Evolutionary conservation across 2,888 invertebrate genomes (phyloP).

Genomic region (Cheiracanthium punctorium): DNA sequence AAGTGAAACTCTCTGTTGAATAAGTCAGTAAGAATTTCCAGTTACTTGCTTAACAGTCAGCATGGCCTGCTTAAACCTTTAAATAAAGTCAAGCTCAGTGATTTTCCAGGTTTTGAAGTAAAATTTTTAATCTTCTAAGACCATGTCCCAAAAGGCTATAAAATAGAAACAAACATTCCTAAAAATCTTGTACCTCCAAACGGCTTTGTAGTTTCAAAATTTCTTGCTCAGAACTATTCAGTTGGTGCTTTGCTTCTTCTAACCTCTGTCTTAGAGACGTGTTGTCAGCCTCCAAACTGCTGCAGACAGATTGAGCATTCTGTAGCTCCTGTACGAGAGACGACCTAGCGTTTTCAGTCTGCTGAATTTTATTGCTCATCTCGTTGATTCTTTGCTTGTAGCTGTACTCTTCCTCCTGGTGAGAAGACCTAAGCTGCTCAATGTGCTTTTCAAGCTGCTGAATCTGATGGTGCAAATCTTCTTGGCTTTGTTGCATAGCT

Average conservation of each 20-base stretch:
- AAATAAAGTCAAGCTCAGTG: no score
- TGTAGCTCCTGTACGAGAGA: slow-evolving; percentile 71
- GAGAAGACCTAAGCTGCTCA: slow-evolving; percentile 64
- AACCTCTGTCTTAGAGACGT: slow-evolving; percentile 74
- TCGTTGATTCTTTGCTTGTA: slow-evolving; percentile 76
- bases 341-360: slow-evolving; percentile 63
- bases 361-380: slow-evolving; percentile 78
- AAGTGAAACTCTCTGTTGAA: no score
- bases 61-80: no score
- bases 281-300: slow-evolving; percentile 68
- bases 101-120: no score
- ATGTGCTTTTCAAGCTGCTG: slow-evolving; percentile 83
- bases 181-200: slow-evolving; percentile 40
- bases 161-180: no score
- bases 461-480: slow-evolving; percentile 79
- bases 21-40: no score
- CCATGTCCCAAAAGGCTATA: no score
- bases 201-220: slow-evolving; percentile 38
- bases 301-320: slow-evolving; percentile 62
- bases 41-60: no score
- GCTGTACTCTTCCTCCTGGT: slow-evolving; percentile 71
- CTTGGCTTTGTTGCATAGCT: slow-evolving; percentile 75
- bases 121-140: no score
- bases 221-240: slow-evolving; percentile 51
- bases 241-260: slow-evolving; percentile 77